Conservation (phyloP, 1,140 invertebrate genomes). For the Mycetomoellerius zeteki region DNA sequence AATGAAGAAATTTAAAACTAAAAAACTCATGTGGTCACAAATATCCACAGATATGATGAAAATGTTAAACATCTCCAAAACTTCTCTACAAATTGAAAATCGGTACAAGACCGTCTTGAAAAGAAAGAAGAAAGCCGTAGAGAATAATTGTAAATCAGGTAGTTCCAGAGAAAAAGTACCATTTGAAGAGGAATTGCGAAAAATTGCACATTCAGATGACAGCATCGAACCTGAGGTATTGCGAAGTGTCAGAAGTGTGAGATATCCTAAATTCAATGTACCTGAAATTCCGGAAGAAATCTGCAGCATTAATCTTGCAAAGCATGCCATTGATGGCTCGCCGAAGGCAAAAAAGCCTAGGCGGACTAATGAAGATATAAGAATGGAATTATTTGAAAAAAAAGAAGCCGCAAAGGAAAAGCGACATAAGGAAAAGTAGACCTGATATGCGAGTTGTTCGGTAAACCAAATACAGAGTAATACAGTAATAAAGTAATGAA, state of each 20-base stretch:
- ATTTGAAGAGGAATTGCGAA: too few species aligned
- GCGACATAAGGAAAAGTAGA: neutral
- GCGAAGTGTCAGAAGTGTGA: constrained; percentile 16
- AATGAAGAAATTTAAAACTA: too few species aligned
- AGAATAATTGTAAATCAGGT: too few species aligned
- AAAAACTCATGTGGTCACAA: too few species aligned
- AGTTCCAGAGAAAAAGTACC: too few species aligned
- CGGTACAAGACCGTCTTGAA: too few species aligned
- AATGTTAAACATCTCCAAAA: too few species aligned
- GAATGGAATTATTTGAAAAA: neutral
- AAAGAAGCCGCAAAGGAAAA: constrained; percentile 3
- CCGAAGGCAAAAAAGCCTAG: constrained; percentile 5
- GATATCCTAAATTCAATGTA: constrained; percentile 15
- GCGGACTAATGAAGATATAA: neutral
- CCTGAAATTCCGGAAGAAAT: neutral
- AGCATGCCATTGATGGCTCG: neutral
- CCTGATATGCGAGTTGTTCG: constrained; percentile 3
- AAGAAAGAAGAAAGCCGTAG: too few species aligned
- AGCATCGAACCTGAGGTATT: neutral
- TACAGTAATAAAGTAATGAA: neutral
- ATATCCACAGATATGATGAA: too few species aligned
- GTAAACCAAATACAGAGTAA: constrained; percentile 9
- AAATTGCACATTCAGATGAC: too few species aligned
- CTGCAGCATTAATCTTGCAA: neutral
- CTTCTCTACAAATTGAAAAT: too few species aligned